Evolutionary conservation across 2,888 invertebrate genomes (phyloP).

Genomic region (Ennomos fuscantarius): DNA sequence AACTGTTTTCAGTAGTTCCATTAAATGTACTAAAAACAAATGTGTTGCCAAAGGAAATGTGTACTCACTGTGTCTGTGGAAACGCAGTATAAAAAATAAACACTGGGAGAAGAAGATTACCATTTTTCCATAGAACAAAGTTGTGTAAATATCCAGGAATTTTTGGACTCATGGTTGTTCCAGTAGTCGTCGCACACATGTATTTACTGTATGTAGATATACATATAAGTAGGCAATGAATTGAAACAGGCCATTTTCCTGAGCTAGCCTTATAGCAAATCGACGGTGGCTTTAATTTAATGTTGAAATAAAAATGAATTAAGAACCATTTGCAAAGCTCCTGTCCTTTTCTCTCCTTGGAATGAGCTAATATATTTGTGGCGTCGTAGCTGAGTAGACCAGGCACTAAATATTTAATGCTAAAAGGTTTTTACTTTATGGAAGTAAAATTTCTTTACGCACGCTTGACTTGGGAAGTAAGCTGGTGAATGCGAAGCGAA

Average conservation of each 20-base stretch:
- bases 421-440: too few species aligned
- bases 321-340: constrained; percentile 24
- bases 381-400: neutral
- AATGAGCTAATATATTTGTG: neutral
- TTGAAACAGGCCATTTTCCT: constrained; percentile 70
- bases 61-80: too few species aligned
- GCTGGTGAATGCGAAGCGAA: too few species aligned
- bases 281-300: constrained; percentile 39
- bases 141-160: constrained; percentile 5
- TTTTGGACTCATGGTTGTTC: constrained; percentile 47
- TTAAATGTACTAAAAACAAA: too few species aligned
- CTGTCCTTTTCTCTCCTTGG: constrained; percentile 12
- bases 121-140: too few species aligned
- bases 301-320: constrained; percentile 26
- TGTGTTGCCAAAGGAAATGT: too few species aligned
- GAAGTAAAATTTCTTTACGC: too few species aligned
- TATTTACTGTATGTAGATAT: constrained; percentile 41
- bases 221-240: constrained; percentile 69
- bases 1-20: too few species aligned
- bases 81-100: too few species aligned
- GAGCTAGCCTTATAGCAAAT: constrained; percentile 64
- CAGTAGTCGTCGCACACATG: constrained; percentile 35
- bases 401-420: too few species aligned
- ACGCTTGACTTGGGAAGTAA: too few species aligned
- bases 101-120: too few species aligned